Evolutionary conservation across 2,113 vertebrate genomes (phyloP).

Genomic region (Prinia subflava): DNA sequence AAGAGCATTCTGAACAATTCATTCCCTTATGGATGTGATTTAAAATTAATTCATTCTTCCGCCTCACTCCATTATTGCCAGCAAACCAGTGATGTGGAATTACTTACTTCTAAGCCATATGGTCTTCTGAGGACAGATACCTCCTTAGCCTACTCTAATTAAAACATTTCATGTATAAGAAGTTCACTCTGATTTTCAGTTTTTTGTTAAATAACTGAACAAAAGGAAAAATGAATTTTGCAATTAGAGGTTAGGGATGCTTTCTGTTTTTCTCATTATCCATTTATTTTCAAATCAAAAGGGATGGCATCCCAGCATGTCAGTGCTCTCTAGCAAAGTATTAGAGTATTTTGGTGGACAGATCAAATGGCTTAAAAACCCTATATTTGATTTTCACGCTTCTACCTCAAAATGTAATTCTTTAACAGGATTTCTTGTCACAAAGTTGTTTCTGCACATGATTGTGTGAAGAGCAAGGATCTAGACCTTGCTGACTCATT

Average conservation of each 20-base stretch:
- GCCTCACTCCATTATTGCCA: constrained; percentile 57
- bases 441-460: neutral
- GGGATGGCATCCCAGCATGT: neutral
- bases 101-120: constrained; percentile 64
- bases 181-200: neutral
- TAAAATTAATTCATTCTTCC: constrained; percentile 64
- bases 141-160: constrained; percentile 46
- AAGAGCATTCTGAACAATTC: constrained; percentile 52
- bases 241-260: neutral
- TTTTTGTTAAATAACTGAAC: neutral
- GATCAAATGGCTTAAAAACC: neutral
- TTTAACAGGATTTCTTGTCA: constrained; percentile 26
- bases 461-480: neutral
- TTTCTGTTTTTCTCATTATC: neutral
- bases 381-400: neutral
- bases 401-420: constrained; percentile 13
- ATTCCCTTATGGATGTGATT: constrained; percentile 60
- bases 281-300: constrained; percentile 15
- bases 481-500: constrained; percentile 19
- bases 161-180: constrained; percentile 34
- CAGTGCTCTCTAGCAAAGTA: neutral
- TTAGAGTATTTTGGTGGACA: neutral
- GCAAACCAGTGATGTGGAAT: constrained; percentile 67
- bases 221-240: constrained; percentile 16
- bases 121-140: constrained; percentile 56